Evolutionary conservation across 2,888 invertebrate genomes (phyloP), one percentile per base, ranked within the genome.

Genomic region (Caenorhabditis becei): DNA sequence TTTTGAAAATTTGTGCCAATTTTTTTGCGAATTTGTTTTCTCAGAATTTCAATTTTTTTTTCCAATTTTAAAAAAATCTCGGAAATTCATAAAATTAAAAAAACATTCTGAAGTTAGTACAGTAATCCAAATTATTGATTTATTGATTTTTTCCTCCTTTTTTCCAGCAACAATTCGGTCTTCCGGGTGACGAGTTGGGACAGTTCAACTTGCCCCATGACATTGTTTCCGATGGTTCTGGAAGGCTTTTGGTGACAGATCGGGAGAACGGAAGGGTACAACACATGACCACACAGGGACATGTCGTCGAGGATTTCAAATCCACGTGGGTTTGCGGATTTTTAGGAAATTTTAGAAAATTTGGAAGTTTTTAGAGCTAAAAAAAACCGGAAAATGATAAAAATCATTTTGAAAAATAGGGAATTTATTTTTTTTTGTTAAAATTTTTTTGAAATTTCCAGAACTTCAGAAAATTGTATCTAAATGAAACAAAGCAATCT

Each of bases 261-360:
- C 87, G 93, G 54, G 92, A 93, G 87, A 92, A 93, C 88, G 92
- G 92, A 35, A 84, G 93, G 51, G 92, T 93, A 91, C 92, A 92
- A 47, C 80, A 80, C 49, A 61, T 86, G 63, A 82, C 79, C 16
- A 77, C 80, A 11, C 75, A 83, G 44, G 86, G 86, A 37, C 80
- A 83, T 18, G 77, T 81, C 23, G 53, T 83, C 23, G 75, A 78
- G 16, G 77, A 81, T 5, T 83, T 77, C 65, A 69, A 75, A 16
- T 82, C 85, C 1, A 70, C 83, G 84, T 83, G 23, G 18, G 63
- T 47, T 67, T 18, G 32, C 20, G 41, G 23, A 26, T 18, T 62
- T 18, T 14, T 16, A 10, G 32, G 20, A 23, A 41, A 23, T 14
- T n/a, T 41, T 54, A 18, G 2, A 66, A 58, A n/a, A n/a, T n/a